Conservation (phyloP, 2,797 vertebrate species). For the Alcedo quadribrachys region DNA sequence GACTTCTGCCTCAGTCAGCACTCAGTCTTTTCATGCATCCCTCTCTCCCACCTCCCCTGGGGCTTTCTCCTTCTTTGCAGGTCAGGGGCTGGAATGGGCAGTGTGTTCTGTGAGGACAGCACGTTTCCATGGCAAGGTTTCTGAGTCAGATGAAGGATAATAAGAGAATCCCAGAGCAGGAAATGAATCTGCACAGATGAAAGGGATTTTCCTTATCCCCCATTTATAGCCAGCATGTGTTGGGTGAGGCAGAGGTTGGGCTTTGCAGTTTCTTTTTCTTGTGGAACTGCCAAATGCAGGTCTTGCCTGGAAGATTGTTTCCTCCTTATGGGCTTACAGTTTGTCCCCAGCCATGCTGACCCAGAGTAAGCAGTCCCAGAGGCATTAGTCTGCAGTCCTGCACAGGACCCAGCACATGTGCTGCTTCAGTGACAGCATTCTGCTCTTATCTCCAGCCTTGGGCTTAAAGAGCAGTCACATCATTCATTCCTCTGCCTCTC, state of each 20-base stretch:
- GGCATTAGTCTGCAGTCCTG: not conserved
- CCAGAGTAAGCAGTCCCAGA: not conserved
- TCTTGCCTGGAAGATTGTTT: not conserved
- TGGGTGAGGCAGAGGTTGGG: not conserved
- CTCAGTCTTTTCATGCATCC: not conserved
- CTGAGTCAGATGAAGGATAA: not conserved
- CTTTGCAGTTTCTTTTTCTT: conserved; percentile 15
- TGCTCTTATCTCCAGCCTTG: not conserved
- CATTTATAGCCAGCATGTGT: not conserved
- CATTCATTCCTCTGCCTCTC: conserved; percentile 1
- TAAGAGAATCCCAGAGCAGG: conserved; percentile 1
- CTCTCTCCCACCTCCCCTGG: not conserved
- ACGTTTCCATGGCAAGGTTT: not conserved
- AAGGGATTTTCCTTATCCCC: conserved; percentile 32
- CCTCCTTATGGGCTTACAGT: not conserved
- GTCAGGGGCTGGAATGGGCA: not conserved
- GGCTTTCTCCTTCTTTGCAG: not conserved
- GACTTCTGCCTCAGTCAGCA: not conserved
- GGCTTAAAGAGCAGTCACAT: not conserved
- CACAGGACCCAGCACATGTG: not conserved
- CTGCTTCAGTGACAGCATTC: not conserved
- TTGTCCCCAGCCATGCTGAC: not conserved
- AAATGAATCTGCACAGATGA: conserved; percentile 55
- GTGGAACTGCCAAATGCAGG: not conserved
- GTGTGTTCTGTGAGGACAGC: not conserved